Percentiles rank a stretch among this genome's conserved stretches.
phyloP scores from a whole-genome alignment of 2,113 vertebrate species.

The Macrotus californicus region DNA sequence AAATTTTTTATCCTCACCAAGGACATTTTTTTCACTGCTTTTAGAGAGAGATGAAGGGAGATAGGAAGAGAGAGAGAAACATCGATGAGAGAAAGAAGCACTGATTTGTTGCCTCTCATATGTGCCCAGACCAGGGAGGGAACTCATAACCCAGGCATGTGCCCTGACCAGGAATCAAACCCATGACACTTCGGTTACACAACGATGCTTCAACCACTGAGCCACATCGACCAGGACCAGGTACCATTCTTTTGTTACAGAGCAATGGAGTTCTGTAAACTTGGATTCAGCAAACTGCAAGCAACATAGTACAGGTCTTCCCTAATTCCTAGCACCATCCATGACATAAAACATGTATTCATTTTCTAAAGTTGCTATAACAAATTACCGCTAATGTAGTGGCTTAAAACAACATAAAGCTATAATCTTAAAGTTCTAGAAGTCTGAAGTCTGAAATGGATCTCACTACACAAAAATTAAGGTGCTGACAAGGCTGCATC shows the following conservation, averaged over 20 bases:
- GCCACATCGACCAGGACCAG: background rate
- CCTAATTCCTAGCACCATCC: background rate
- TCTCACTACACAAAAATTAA: background rate
- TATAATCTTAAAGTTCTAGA: conserved; percentile 14
- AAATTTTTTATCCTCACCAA: too few species aligned
- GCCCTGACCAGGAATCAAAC: too few species aligned
- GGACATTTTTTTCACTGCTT: too few species aligned
- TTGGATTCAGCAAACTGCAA: background rate
- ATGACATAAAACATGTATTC: background rate
- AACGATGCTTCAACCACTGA: too few species aligned
- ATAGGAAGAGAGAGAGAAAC: too few species aligned
- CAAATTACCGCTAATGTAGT: background rate
- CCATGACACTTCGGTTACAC: too few species aligned
- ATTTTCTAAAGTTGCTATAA: background rate
- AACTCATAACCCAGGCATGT: too few species aligned
- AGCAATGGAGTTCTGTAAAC: background rate
- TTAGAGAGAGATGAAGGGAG: too few species aligned
- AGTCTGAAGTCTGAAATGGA: conserved; percentile 8
- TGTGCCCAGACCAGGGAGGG: too few species aligned
- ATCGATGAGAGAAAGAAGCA: too few species aligned
- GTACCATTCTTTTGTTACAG: background rate
- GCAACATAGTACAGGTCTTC: background rate
- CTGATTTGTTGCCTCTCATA: too few species aligned
- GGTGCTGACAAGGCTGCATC: background rate
- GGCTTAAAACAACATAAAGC: background rate